Evolutionary conservation across 1,140 invertebrate species (phyloP).

Genomic region (Drosophila triauraria): DNA sequence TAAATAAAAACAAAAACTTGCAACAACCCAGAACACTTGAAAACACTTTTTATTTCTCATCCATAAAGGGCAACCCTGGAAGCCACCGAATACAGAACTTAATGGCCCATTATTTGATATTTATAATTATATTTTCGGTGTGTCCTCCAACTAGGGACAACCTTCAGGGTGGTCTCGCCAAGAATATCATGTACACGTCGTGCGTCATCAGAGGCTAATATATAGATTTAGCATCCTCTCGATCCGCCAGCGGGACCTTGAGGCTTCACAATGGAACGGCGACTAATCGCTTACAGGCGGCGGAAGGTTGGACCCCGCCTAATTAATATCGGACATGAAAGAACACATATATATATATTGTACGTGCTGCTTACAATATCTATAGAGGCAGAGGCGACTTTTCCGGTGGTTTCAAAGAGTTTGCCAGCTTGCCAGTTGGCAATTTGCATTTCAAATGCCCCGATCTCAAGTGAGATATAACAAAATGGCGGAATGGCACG

Average conservation of each 20-base stretch:
- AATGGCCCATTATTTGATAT: constrained; percentile 36
- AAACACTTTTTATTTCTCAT: constrained; percentile 3
- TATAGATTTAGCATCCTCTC: constrained; percentile 18
- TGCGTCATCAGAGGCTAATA: constrained; percentile 45
- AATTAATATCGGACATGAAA: constrained; percentile 48
- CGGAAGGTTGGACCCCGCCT: constrained; percentile 37
- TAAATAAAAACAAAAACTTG: not conserved
- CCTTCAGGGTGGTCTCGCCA: constrained; percentile 40
- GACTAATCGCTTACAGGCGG: constrained; percentile 46
- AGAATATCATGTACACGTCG: constrained; percentile 47
- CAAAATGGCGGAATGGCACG: constrained; percentile 43
- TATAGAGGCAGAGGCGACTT: constrained; percentile 25
- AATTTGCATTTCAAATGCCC: constrained; percentile 76
- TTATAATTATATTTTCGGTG: constrained; percentile 17
- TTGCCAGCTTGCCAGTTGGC: constrained; percentile 45
- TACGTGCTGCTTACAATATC: constrained; percentile 46
- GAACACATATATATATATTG: constrained; percentile 13
- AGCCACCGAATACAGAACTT: constrained; percentile 1
- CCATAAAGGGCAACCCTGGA: constrained; percentile 4
- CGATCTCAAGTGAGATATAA: constrained; percentile 60
- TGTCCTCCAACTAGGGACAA: constrained; percentile 23
- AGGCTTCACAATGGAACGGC: constrained; percentile 42
- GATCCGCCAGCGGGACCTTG: constrained; percentile 16
- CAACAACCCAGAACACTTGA: not conserved
- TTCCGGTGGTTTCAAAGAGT: constrained; percentile 46